Base-by-base conservation (phyloP, 2,113 vertebrate species). In the Sinocyclocheilus grahami region DNA sequence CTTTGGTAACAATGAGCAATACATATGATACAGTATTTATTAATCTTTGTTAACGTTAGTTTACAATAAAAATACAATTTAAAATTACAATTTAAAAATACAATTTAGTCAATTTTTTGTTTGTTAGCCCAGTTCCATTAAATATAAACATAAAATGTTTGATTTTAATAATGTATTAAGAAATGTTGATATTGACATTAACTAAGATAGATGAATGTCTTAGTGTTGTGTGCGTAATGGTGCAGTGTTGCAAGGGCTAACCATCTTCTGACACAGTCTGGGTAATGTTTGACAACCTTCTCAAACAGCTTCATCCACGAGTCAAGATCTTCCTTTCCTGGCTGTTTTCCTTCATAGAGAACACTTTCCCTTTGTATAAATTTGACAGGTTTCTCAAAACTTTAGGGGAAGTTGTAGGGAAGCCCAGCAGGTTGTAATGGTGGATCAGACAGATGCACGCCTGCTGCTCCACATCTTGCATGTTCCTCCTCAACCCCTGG, bases 361-460 rank as follows among this genome's bases (percentile, higher is more conserved):
- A 77, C 46, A 77, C 5, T n/a, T n/a, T n/a, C n/a, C n/a, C n/a
- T n/a, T n/a, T n/a, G n/a, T n/a, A n/a, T n/a, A n/a, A n/a, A n/a
- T n/a, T n/a, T n/a, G n/a, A n/a, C n/a, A n/a, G n/a, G n/a, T 3
- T 53, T 77, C n/a, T 77, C 5, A 27, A 16, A 53, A 77, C 12
- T 51, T 14, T 53, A 27, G 75, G 1, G 42, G 46, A 74, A 13
- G 37, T 53, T 14, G 30, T 30, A 30, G 30, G 30, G 30, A 30
- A 85, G 20, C 39, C 74, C 74, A 78, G 58, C 10, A 77, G 72
- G 58, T 85, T 78, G 27, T 85, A 78, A 46, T 48, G 9, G 24
- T 85, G 74, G 1, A 71, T 24, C 39, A 8, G n/a, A 33, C 51
- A 46, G 37, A 53, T 3, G 30, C 20, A 75, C 1, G 4, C n/a